These are phyloP conservation scores for Calephelis nemesis DNA, from an alignment of 1,140 invertebrate species.

Conservation along the genomic window DNA sequence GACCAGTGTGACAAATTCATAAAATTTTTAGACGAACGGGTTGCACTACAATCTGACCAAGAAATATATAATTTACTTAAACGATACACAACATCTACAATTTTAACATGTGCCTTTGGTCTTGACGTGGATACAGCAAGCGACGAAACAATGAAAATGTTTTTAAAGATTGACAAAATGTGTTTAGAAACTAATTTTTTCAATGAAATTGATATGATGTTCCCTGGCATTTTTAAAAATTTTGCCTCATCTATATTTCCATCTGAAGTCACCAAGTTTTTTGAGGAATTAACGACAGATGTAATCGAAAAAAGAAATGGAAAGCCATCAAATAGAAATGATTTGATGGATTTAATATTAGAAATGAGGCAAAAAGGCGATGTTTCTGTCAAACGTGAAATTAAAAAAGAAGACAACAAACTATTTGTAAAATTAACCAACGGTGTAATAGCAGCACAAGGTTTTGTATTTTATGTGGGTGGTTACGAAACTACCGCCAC, in stretches of 20 bases:
- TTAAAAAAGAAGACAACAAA: slow-evolving; percentile 7
- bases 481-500: slow-evolving; percentile 50
- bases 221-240: slow-evolving; percentile 35
- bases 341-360: slow-evolving; percentile 40
- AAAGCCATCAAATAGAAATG: slow-evolving; percentile 25
- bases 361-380: slow-evolving; percentile 46
- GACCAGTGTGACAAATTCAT: slow-evolving; percentile 51
- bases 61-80: slow-evolving; percentile 62
- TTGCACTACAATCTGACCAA: slow-evolving; percentile 33
- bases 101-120: slow-evolving; percentile 79
- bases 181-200: slow-evolving; percentile 26
- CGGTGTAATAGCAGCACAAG: slow-evolving; percentile 55
- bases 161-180: slow-evolving; percentile 24
- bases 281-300: slow-evolving; percentile 31
- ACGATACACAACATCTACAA: slow-evolving; percentile 67
- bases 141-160: slow-evolving; percentile 13
- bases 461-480: slow-evolving; percentile 54
- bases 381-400: slow-evolving; percentile 7
- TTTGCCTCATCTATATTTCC: slow-evolving; percentile 31
- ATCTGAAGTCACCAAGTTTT: slow-evolving; percentile 26
- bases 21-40: slow-evolving; percentile 24
- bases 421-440: slow-evolving; percentile 35
- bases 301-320: slow-evolving; percentile 26
- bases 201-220: slow-evolving; percentile 36
- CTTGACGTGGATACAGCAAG: slow-evolving; percentile 65